These are phyloP conservation scores for Indicator indicator DNA, from an alignment of 2,113 vertebrate species.

Conservation along the genomic window DNA sequence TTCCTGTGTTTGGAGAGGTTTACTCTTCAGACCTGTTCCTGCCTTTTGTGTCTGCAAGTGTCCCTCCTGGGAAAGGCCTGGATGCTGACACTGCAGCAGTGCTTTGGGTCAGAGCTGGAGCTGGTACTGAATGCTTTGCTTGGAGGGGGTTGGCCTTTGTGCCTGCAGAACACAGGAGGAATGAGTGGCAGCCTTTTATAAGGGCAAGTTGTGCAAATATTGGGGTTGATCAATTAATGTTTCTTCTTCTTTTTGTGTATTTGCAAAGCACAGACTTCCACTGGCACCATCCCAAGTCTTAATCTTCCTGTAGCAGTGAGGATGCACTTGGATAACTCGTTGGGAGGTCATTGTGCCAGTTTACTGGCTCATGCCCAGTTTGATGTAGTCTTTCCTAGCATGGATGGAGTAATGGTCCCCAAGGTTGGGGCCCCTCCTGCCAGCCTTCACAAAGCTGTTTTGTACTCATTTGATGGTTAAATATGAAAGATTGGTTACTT, in stretches of 20 bases:
- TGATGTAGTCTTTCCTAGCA: not conserved
- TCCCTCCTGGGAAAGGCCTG: not conserved
- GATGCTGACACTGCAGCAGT: fast-evolving
- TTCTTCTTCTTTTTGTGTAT: not conserved
- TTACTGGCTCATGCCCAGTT: not conserved
- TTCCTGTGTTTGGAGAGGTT: not conserved
- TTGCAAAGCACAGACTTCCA: not conserved
- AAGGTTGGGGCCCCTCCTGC: not conserved
- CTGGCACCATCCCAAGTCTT: not conserved
- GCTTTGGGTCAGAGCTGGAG: not conserved
- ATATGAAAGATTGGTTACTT: not conserved
- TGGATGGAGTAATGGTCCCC: not conserved
- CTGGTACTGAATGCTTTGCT: not conserved
- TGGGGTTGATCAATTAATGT: not conserved
- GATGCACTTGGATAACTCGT: not conserved
- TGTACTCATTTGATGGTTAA: not conserved
- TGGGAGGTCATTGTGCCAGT: not conserved
- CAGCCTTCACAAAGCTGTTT: not conserved
- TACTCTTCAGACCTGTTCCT: not conserved
- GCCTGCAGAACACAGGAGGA: not conserved
- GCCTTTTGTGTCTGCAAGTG: not conserved
- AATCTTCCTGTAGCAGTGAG: not conserved
- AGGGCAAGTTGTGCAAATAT: not conserved
- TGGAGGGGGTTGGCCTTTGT: not conserved
- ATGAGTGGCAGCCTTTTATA: not conserved